A percentile compares a stretch with the other conserved stretches of the same genome.
Conservation (phyloP, 2,888 invertebrate species). For the Andrena dorsata region DNA sequence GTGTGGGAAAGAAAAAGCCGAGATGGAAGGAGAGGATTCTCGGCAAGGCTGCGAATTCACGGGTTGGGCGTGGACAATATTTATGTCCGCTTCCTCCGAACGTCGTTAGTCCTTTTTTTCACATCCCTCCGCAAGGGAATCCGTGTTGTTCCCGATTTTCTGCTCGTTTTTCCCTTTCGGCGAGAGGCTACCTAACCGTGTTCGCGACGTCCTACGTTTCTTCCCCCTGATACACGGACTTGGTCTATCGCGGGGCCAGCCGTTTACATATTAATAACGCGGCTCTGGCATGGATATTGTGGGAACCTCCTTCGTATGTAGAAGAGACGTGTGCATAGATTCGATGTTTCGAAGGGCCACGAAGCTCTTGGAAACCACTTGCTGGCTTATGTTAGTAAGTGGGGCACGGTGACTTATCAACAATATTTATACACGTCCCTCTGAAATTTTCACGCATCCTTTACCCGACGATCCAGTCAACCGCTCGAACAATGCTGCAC, state of each 20-base stretch:
- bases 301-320: neutral
- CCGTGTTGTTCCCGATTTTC: slow-evolving; percentile 23
- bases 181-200: slow-evolving; percentile 24
- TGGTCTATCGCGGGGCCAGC: slow-evolving; percentile 9
- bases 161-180: slow-evolving; percentile 37
- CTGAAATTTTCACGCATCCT: slow-evolving; percentile 47
- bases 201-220: slow-evolving; percentile 11
- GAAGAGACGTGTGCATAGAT: neutral
- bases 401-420: slow-evolving; percentile 14
- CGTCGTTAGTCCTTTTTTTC: slow-evolving; percentile 31
- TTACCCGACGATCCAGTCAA: slow-evolving; percentile 3
- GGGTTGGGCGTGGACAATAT: slow-evolving; percentile 77
- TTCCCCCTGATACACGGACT: neutral
- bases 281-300: neutral
- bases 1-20: slow-evolving; percentile 59
- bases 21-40: slow-evolving; percentile 63
- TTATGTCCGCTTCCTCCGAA: slow-evolving; percentile 71
- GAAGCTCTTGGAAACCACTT: neutral
- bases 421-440: slow-evolving; percentile 66
- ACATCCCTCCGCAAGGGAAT: slow-evolving; percentile 16
- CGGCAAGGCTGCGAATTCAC: slow-evolving; percentile 67
- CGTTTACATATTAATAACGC: slow-evolving; percentile 11
- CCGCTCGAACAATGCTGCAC: slow-evolving; percentile 9
- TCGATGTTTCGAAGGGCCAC: neutral
- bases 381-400: too few relatives aligned